Evolutionary conservation across 2,797 vertebrate species (phyloP).

Genomic region (Melanogrammus aeglefinus): DNA sequence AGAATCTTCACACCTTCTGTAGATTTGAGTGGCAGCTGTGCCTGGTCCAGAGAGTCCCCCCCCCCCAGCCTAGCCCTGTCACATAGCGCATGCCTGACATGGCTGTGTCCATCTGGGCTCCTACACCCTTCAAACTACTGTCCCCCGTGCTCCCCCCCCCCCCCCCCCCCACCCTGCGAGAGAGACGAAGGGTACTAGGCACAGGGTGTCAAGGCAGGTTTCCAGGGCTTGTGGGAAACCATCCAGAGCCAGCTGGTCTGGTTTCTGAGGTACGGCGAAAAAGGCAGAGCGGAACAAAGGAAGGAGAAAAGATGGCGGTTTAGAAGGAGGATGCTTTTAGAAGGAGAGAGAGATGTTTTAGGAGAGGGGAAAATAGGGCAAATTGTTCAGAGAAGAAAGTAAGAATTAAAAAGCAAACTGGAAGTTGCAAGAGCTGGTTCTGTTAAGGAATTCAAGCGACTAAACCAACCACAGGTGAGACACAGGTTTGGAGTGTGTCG

Average conservation of each 20-base stretch:
- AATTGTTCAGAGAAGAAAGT: constrained; percentile 34
- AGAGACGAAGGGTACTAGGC: constrained; percentile 68
- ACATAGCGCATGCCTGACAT: constrained; percentile 71
- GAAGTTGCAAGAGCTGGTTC: constrained; percentile 56
- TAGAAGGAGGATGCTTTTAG: constrained; percentile 48
- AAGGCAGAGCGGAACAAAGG: constrained; percentile 49
- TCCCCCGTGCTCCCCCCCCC: constrained; percentile 65
- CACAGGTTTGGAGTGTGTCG: constrained; percentile 28
- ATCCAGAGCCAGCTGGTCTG: constrained; percentile 89
- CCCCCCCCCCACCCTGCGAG: constrained; percentile 67
- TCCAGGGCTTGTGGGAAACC: constrained; percentile 71
- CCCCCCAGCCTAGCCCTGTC: constrained; percentile 68
- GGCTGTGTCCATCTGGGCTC: constrained; percentile 75
- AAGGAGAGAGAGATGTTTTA: constrained; percentile 35
- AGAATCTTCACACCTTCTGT: constrained; percentile 57
- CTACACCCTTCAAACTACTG: constrained; percentile 74
- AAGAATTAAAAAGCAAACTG: constrained; percentile 35
- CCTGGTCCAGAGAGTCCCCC: constrained; percentile 63
- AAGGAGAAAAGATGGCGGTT: constrained; percentile 37
- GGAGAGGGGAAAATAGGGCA: constrained; percentile 40
- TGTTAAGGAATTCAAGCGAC: constrained; percentile 59
- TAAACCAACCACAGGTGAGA: constrained; percentile 74
- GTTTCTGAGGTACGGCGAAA: constrained; percentile 70
- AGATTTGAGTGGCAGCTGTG: constrained; percentile 75
- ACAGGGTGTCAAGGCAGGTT: constrained; percentile 79